Base-by-base conservation (phyloP, 2,797 vertebrate species). In the Ctenopoma multispine region DNA sequence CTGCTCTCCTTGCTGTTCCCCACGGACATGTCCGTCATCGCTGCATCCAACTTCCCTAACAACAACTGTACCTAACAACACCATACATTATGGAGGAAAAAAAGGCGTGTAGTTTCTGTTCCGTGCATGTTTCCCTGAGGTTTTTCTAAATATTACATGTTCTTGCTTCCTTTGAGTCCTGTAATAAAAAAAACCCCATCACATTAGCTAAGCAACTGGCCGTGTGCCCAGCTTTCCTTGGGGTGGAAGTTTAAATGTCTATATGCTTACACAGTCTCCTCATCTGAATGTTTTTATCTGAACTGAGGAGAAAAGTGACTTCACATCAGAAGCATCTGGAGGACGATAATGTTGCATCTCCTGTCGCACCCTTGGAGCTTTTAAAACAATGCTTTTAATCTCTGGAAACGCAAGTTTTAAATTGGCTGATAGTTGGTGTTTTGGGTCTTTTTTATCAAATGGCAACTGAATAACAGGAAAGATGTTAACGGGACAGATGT, bases 201-300 rank as follows among this genome's bases (percentile, higher is more conserved):
- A 81, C 72, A 81, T 89, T 87, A 84, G 82, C 84, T 74, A 53
- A 90, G 73, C 69, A 57, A 1, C 62, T 92, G 90, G 90, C 89
- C 0, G 44, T 0, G n/a, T 4, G 82, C 88, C 90, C 67, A 10
- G 83, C 64, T 69, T 78, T 84, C 77, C 75, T 80, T 17, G 51
- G 80, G 84, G 83, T 82, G 72, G 81, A 88, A 63, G 72, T 75
- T 75, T 59, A 75, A 86, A 89, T 85, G 79, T 88, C 77, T 85
- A 68, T 84, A 81, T 70, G 59, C 68, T 89, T 78, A 80, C 84
- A 86, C 72, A 38, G 80, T 60, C 61, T 63, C 80, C 80, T 88
- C 85, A 79, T 79, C 71, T 76, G 79, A 73, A 75, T 82, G 79
- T 70, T 80, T 82, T 87, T 58, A 24, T 82, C 69, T 70, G 34